phyloP scores from a whole-genome alignment of 2,888 invertebrate species.

The Eueremaeus valkanovi region DNA sequence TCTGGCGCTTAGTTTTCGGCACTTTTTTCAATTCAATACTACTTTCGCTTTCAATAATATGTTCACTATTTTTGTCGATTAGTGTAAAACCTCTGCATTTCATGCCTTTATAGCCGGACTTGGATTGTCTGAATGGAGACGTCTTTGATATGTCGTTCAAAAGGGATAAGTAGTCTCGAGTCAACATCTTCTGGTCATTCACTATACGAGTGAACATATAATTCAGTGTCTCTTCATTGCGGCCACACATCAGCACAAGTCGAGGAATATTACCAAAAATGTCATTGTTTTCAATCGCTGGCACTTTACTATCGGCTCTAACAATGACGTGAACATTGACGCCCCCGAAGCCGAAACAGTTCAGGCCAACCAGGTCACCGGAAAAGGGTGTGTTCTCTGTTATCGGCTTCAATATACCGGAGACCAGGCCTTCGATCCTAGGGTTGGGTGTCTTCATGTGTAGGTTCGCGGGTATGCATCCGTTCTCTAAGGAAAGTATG shows the following conservation, averaged over 20 bases:
- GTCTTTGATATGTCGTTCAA: conserved; percentile 29
- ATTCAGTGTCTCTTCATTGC: conserved; percentile 30
- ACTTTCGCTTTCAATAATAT: neutral
- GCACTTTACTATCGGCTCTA: conserved; percentile 66
- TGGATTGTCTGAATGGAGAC: neutral
- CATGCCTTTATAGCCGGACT: conserved; percentile 18
- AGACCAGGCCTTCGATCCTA: conserved; percentile 62
- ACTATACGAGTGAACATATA: conserved; percentile 49
- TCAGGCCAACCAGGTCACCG: conserved; percentile 76
- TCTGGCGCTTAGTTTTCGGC: conserved; percentile 21
- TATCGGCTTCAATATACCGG: conserved; percentile 48
- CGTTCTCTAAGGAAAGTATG: conserved; percentile 87
- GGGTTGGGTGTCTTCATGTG: conserved; percentile 81
- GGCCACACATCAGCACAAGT: conserved; percentile 55
- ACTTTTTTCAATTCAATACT: conserved; percentile 17
- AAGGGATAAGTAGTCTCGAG: conserved; percentile 35
- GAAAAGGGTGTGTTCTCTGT: conserved; percentile 44
- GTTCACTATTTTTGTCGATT: neutral
- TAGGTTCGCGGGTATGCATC: conserved; percentile 82
- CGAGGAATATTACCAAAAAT: conserved; percentile 50
- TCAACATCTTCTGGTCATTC: conserved; percentile 16
- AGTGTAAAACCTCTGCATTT: conserved; percentile 10
- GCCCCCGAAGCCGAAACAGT: conserved; percentile 98
- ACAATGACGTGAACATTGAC: conserved; percentile 81
- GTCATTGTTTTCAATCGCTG: neutral